Percentiles rank a stretch among this genome's conserved stretches.
These are phyloP conservation scores for Epinephelus cyanopodus DNA, from an alignment of 2,113 vertebrate species.

Conservation along the genomic window DNA sequence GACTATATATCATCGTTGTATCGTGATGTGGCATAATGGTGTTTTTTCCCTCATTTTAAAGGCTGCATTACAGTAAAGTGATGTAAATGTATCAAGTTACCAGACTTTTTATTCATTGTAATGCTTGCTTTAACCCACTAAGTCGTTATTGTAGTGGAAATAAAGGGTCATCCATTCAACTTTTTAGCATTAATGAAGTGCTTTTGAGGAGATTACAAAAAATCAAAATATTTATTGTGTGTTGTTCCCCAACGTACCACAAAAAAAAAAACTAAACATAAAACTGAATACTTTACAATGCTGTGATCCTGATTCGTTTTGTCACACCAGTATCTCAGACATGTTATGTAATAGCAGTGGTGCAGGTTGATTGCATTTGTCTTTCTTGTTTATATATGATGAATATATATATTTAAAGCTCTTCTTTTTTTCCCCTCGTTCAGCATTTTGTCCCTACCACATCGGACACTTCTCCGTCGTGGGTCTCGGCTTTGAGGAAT, in stretches of 20 bases:
- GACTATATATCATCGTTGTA: too few relatives aligned
- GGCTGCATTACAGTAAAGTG: too few relatives aligned
- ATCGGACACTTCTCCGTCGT: slow-evolving; percentile 99
- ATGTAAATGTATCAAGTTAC: too few relatives aligned
- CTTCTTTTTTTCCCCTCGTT: neutral
- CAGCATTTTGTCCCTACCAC: slow-evolving; percentile 99
- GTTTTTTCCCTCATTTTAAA: too few relatives aligned
- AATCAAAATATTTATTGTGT: too few relatives aligned
- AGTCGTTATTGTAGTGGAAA: too few relatives aligned
- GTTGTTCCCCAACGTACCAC: neutral
- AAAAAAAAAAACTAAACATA: neutral
- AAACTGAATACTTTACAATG: neutral
- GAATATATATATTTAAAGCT: neutral
- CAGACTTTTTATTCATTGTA: too few relatives aligned
- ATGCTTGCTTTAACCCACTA: too few relatives aligned
- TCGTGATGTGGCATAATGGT: too few relatives aligned
- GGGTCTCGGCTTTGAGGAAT: slow-evolving; percentile 96
- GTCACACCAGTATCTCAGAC: neutral
- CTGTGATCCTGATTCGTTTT: neutral
- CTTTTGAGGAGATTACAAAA: too few relatives aligned
- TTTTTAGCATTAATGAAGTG: too few relatives aligned
- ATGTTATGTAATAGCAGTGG: neutral
- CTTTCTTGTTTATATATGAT: neutral
- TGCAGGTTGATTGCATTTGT: neutral
- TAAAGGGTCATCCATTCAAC: too few relatives aligned